Base-by-base conservation (phyloP, 2,888 invertebrate species). In the Microchrysa polita region DNA sequence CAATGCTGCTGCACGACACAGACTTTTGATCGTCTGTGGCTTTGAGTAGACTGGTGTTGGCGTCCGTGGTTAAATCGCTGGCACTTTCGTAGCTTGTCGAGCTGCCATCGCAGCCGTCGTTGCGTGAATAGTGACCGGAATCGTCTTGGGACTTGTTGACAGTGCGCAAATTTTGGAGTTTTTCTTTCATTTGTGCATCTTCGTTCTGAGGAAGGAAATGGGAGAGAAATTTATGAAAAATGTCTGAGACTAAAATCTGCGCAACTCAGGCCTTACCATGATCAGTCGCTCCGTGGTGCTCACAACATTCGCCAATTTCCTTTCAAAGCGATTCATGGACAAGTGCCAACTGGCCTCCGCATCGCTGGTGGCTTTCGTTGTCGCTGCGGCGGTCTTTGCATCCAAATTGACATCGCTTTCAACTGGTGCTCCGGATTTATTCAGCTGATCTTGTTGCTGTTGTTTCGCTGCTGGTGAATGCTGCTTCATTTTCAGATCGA, bases 101-200 rank as follows among this genome's bases (percentile, higher is more conserved):
- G 69, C 80, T 81, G 23, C 79, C 65, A 73, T 80, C 80, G 61
- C 78, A 79, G 44, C 78, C 80, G 52, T 82, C 84, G 12, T 81
- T 81, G 1, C 81, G 81, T 1, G 84, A 82, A 72, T 79, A 81
- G 72, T 83, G 82, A 2, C 83, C 84, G n/a, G 84, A 84, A 76
- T 84, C 84, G 74, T 82, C 81, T 78, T 82, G 76, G n/a, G 74
- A 65, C 22, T 53, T 67, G 59, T 44, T 73, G 12, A 20, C 55
- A 22, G 14, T 57, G 52, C 27, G 52, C 42, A 67, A 18, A 18
- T 61, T 14, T 55, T 48, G 40, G 5, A 12, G 23, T 53, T 73
- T 65, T 1, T 74, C 73, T 72, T 78, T 78, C 18, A 81, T 82
- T 67, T 75, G 74, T 0, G 81, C 83, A 23, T 80, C 82, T 4